Conservation (phyloP, 2,113 vertebrate genomes). For the cat (Felis catus) region F.catus_Fca126_mat1.0 CM031413.1:14399001-14399500, state of each 20-base stretch:
- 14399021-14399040: too few relatives aligned
- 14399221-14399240: neutral
- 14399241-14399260: neutral
- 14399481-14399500: neutral
- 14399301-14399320: neutral
- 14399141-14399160: too few relatives aligned
- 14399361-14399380: neutral
- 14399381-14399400: neutral
- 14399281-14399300: neutral
- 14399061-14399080: too few relatives aligned
- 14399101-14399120: too few relatives aligned
- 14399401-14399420: neutral
- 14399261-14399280: neutral
- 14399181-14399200: too few relatives aligned
- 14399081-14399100: too few relatives aligned
- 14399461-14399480: too few relatives aligned
- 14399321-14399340: neutral
- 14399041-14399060: too few relatives aligned
- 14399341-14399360: neutral
- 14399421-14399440: neutral
- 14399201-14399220: neutral
- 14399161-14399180: too few relatives aligned
- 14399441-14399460: neutral
- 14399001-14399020: too few relatives aligned
- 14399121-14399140: too few relatives aligned